A percentile compares a stretch with the other conserved stretches of the same genome.
Conservation (phyloP, 2,888 invertebrate species). For the Nemurella pictetii region DNA sequence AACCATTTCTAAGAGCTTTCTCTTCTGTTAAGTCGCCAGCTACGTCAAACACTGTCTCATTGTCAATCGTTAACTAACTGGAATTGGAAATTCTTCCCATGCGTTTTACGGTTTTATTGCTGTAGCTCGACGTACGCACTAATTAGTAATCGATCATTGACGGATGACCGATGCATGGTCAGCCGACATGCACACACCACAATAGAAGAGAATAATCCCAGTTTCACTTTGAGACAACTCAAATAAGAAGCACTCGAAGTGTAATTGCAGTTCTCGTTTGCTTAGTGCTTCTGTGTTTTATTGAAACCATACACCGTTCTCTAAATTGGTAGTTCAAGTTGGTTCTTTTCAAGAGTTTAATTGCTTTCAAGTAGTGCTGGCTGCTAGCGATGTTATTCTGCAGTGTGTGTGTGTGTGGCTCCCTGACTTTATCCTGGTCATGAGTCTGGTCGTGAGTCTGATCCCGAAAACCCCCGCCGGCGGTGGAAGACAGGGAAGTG, state of each 20-base stretch:
- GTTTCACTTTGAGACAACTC: neutral
- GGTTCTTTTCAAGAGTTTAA: slow-evolving; percentile 8
- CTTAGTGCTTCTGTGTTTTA: slow-evolving; percentile 5
- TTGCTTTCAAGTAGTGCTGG: slow-evolving; percentile 17
- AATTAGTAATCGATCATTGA: neutral
- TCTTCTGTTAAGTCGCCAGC: neutral
- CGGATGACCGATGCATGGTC: neutral
- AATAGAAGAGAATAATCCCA: neutral
- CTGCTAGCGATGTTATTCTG: neutral
- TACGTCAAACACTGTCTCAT: neutral
- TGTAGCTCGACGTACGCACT: neutral
- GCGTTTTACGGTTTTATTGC: neutral
- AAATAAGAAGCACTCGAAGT: neutral
- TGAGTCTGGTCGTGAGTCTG: too few species aligned
- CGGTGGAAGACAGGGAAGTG: too few species aligned
- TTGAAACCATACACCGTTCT: neutral
- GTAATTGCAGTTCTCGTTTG: neutral
- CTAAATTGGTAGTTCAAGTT: slow-evolving; percentile 29
- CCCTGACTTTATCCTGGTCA: too few species aligned
- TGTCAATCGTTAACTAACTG: neutral
- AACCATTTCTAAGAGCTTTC: neutral
- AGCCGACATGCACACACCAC: neutral
- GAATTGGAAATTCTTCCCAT: neutral
- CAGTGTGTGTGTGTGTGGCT: too few species aligned
- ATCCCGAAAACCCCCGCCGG: too few species aligned